Base-by-base conservation (phyloP, 1,140 invertebrate species). In the Chrysomallon squamiferum region DNA sequence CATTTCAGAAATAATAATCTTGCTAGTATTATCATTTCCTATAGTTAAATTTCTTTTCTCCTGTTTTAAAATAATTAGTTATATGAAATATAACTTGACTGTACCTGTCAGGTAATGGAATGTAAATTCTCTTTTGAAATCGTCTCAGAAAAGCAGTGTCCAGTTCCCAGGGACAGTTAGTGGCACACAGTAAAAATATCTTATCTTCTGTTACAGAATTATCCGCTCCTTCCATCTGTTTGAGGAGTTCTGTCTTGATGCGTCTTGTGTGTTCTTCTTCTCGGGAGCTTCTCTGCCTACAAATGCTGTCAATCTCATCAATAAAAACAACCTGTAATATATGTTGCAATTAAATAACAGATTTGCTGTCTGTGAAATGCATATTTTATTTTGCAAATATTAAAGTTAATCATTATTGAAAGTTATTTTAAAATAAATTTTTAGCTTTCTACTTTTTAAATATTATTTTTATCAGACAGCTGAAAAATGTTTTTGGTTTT, bases 101-200 rank as follows among this genome's bases (percentile, higher is more conserved):
- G 22, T 62, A 83, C 82, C 60, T 81, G 69, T 89, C 85, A 20
- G 90, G 90, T 22, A 90, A 75, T 5, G 88, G 86, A 50, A 90
- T 85, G 72, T 88, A 89, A 32, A 90, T 86, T 35, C 87, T 81
- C 71, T 87, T 87, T 71, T 90, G 88, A 74, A 90, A 90, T 33
- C 89, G 77, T 67, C 89, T 76, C 29, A 89, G 70, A 70, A 90
- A 89, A 11, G 89, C 89, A 3, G 86, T 73, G 76, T 91, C 90
- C 29, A 91, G 78, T 62, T 90, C 89, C 89, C 89, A 90, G 4
- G 90, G 90, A 79, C 89, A 89, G 79, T 90, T 90, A 18, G 90
- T 90, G 7, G 89, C 89, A 75, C 87, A 88, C 30, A 90, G 74
- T 5, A 90, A 67, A 65, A 89, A 86, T 43, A 87, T 74, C 30